Conservation (phyloP, 2,113 vertebrate species). For the Pituophis catenifer region DNA sequence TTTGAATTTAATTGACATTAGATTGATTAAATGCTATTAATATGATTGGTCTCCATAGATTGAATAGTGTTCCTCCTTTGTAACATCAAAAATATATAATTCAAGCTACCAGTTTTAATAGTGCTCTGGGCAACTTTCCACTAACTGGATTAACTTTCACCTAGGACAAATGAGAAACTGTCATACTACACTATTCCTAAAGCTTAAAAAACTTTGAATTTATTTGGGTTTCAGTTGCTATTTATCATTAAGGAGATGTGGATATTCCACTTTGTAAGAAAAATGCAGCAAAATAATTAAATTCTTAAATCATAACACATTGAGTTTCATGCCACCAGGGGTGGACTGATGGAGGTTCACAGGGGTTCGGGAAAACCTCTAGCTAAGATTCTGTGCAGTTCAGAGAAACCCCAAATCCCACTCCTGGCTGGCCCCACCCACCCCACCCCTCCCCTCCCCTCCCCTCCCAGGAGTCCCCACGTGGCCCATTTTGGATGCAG, state of each 20-base stretch:
- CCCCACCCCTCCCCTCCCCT: too few relatives aligned
- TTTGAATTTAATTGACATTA: not conserved
- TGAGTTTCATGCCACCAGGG: not conserved
- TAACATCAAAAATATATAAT: not conserved
- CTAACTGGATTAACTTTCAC: not conserved
- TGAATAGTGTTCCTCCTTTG: not conserved
- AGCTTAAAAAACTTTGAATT: not conserved
- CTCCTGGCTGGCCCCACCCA: too few relatives aligned
- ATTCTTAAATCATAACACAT: not conserved
- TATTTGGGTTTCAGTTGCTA: not conserved
- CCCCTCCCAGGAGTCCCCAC: too few relatives aligned
- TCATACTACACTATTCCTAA: not conserved
- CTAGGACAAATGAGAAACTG: not conserved
- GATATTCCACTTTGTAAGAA: not conserved
- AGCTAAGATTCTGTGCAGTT: too few relatives aligned
- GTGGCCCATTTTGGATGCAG: too few relatives aligned
- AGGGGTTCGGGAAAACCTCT: too few relatives aligned
- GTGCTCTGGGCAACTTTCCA: not conserved
- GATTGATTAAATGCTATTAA: not conserved
- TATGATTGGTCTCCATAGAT: not conserved
- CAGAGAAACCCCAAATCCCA: too few relatives aligned
- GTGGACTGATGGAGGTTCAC: too few relatives aligned
- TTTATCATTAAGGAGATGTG: not conserved
- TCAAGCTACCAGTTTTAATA: not conserved
- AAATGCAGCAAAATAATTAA: not conserved